phyloP scores from a whole-genome alignment of 2,797 vertebrate genomes.

The Neomorphus geoffroyi region DNA sequence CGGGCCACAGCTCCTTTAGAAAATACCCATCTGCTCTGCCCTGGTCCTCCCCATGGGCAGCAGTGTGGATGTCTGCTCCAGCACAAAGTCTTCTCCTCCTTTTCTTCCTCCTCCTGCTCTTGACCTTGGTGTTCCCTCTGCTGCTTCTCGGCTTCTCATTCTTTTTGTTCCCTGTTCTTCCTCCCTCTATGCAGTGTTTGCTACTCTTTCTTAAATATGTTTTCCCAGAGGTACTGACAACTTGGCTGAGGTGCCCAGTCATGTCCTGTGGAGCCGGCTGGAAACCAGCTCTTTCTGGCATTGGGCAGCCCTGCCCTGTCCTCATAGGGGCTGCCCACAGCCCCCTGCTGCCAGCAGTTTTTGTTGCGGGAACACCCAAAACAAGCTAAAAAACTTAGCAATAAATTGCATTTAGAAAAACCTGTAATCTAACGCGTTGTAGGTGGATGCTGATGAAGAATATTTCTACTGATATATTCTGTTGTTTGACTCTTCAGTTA shows the following conservation, averaged over 20 bases:
- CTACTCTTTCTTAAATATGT: neutral
- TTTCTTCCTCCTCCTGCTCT: neutral
- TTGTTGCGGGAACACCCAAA: neutral
- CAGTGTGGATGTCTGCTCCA: neutral
- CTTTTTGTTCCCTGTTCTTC: neutral
- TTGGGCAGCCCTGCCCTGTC: neutral
- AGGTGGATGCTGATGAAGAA: neutral
- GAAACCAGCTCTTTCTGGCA: rapidly evolving
- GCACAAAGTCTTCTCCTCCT: neutral
- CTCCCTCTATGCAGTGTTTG: neutral
- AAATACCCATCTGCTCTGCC: neutral
- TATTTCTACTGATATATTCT: neutral
- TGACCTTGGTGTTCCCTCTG: neutral
- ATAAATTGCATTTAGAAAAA: neutral
- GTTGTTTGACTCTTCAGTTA: constrained; percentile 3
- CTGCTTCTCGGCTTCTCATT: neutral
- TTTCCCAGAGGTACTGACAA: neutral
- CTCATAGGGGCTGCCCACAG: neutral
- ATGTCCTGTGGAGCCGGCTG: neutral
- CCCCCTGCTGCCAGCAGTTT: too few relatives aligned
- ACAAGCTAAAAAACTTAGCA: neutral
- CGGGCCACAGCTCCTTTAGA: neutral
- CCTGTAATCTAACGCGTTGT: neutral
- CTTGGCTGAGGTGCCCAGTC: neutral
- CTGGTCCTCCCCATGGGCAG: neutral